Conservation (phyloP, 2,113 vertebrate genomes). For the Callocephalon fimbriatum region DNA sequence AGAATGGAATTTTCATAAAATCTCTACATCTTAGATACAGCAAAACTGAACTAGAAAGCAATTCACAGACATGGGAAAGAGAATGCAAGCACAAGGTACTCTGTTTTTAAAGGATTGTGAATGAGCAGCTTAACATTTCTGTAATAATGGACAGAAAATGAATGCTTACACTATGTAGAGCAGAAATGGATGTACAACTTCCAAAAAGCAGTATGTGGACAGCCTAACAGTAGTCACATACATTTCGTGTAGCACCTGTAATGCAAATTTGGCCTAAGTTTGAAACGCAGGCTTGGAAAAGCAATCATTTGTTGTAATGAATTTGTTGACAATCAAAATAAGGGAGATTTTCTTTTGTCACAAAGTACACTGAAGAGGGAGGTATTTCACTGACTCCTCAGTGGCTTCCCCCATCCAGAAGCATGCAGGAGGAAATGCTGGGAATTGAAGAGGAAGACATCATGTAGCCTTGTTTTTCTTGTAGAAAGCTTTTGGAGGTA, state of each 20-base stretch:
- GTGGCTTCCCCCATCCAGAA: neutral
- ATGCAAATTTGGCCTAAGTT: neutral
- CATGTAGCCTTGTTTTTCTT: neutral
- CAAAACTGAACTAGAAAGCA: neutral
- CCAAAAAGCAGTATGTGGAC: neutral
- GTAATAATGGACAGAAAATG: neutral
- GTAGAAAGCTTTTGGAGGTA: neutral
- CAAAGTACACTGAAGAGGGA: accelerated
- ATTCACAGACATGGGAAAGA: conserved; percentile 3
- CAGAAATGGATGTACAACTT: neutral
- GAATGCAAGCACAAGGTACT: neutral
- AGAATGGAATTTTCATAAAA: conserved; percentile 51
- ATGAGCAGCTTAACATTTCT: neutral
- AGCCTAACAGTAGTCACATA: neutral
- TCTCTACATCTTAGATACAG: neutral
- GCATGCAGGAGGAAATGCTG: neutral
- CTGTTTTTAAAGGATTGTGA: neutral
- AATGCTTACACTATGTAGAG: neutral
- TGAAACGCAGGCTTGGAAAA: neutral
- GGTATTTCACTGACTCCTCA: neutral
- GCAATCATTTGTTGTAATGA: neutral
- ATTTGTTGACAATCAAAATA: neutral
- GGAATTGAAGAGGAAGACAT: neutral
- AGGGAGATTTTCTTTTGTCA: neutral
- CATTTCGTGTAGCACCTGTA: neutral